These are phyloP conservation scores for Conomelus anceps DNA, from an alignment of 2,888 invertebrate species.

Conservation along the genomic window DNA sequence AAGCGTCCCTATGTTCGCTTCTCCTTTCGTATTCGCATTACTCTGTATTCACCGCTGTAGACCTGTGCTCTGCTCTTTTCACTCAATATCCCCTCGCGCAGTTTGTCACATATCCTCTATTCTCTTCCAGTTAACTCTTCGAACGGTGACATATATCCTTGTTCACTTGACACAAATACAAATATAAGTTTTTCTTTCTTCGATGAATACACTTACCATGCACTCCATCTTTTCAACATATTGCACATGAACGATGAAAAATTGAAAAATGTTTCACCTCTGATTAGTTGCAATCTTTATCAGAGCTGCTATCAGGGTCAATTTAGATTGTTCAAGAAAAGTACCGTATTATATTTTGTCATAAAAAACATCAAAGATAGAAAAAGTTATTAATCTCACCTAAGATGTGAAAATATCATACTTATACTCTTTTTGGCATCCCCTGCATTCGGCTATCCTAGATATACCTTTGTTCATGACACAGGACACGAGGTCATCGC, in stretches of 20 bases:
- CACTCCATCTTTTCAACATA: not conserved
- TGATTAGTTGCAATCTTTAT: no score
- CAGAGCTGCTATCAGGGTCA: no score
- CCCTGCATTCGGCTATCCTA: no score
- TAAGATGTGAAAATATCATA: no score
- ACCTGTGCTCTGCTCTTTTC: not conserved
- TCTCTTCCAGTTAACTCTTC: not conserved
- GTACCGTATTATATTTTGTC: no score
- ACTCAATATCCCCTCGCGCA: not conserved
- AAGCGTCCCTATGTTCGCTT: not conserved
- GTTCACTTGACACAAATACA: not conserved
- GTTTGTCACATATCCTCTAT: not conserved
- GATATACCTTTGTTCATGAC: no score
- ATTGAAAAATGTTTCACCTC: not conserved
- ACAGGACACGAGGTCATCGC: no score
- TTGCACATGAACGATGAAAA: not conserved
- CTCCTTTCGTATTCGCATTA: not conserved
- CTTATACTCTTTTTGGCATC: no score
- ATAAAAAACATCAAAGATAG: no score
- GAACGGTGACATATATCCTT: not conserved
- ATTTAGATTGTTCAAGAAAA: no score
- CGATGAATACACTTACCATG: not conserved
- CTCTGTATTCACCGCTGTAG: not conserved
- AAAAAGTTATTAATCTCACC: no score
- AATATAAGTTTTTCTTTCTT: not conserved